A percentile compares a stretch with the other conserved stretches of the same genome.
These are phyloP conservation scores for Orussus abietinus DNA, from an alignment of 1,140 invertebrate genomes.

Conservation along the genomic window DNA sequence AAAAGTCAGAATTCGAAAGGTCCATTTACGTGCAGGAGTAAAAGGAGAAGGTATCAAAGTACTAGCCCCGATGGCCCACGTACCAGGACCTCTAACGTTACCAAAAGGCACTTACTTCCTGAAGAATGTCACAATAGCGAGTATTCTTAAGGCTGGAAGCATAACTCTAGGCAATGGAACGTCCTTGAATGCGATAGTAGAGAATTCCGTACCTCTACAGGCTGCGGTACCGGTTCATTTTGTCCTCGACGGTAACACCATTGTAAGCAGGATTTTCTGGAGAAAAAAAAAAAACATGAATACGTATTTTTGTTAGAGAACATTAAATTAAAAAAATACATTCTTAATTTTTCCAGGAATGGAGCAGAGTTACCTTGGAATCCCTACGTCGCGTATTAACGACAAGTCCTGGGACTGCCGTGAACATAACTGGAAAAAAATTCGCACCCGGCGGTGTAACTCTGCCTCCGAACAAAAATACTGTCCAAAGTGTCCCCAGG, in stretches of 20 bases:
- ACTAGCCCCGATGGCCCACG: conserved; percentile 17
- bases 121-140: conserved; percentile 24
- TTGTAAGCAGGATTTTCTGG: conserved; percentile 15
- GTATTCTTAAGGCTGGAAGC: conserved; percentile 17
- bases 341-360: conserved; percentile 21
- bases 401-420: conserved; percentile 11
- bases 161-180: conserved; percentile 18
- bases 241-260: conserved; percentile 19
- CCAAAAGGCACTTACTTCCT: conserved; percentile 20
- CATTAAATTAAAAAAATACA: neutral
- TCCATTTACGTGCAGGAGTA: conserved; percentile 20
- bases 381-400: conserved; percentile 25
- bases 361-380: conserved; percentile 26
- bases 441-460: conserved; percentile 14
- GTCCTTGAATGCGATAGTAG: conserved; percentile 23
- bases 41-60: conserved; percentile 17
- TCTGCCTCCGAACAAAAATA: conserved; percentile 16
- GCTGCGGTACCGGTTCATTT: conserved; percentile 23
- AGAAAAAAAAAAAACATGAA: too few relatives aligned
- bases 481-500: conserved; percentile 29
- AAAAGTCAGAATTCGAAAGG: conserved; percentile 20
- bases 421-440: conserved; percentile 31
- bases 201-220: conserved; percentile 23
- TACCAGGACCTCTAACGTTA: conserved; percentile 2
- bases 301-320: too few relatives aligned